Base-by-base conservation (phyloP, 1,140 invertebrate species). In the Pissodes strobi region DNA sequence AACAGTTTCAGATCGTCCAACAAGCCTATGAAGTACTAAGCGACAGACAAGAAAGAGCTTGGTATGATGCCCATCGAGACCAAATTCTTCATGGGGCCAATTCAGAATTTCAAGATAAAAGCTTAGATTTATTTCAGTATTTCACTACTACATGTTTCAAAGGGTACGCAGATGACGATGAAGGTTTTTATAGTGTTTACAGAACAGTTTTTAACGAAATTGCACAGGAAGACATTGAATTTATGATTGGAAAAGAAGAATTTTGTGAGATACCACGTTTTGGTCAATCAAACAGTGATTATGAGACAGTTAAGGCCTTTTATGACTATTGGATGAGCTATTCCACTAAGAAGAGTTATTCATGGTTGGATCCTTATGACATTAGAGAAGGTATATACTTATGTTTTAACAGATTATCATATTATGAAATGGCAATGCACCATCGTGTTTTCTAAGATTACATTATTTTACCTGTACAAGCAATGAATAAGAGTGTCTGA, bases 1-100 rank as follows among this genome's bases (percentile, higher is more conserved):
- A 90, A 76, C 89, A 94, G 70, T 99, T 99, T 81, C 92, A 94
- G 72, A 72, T 92, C 2, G 86, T 99, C 5, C 96, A 99, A 77
- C 94, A 96, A 79, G 97, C 97, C 0, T 99, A 97, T 80, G 95
- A 98, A 77, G 92, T 98, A 5, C 82, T 99, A 0, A 92, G 88
- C 58, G 95, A 99, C 82, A 85, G 90, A 0, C 94, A 97, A 71
- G 96, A 99, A 80, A 83, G 97, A 72, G 88, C 93, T 3, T 99
- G 94, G 93, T 90, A 98, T 81, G 95, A 98, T 74, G 89, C 89
- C 70, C 94, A 98, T 76, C 82, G 93, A 49, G 93, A 96, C 49
- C 89, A 90, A 45, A 90, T 98, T 53, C 79, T 99, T 6, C 88
- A 89, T 78, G 92, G 93, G 43, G 89, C 88, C 18, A 90, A 90